These are phyloP conservation scores for Plotosus lineatus DNA, from an alignment of 2,113 vertebrate species.

Conservation along the genomic window DNA sequence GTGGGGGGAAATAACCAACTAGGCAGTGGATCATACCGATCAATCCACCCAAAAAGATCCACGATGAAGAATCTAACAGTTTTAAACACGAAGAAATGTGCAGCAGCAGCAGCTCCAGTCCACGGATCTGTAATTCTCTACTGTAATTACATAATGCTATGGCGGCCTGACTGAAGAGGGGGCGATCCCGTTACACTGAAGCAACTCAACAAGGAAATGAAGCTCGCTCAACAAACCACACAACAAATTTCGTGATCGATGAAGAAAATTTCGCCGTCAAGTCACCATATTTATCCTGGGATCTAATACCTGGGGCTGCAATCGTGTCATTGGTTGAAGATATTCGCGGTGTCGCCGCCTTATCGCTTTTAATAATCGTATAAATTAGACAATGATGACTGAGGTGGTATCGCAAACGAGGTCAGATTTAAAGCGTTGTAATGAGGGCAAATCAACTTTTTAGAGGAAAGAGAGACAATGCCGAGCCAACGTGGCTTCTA, in stretches of 20 bases:
- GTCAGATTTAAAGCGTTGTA: not conserved
- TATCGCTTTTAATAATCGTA: slow-evolving; percentile 5
- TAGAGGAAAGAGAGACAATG: not conserved
- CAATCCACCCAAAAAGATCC: rapidly evolving
- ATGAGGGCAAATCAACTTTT: not conserved
- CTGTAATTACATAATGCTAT: slow-evolving; percentile 50
- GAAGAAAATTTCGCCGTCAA: not conserved
- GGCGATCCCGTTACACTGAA: slow-evolving; percentile 30
- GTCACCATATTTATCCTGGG: not conserved
- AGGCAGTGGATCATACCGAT: not conserved
- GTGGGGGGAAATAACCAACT: not conserved
- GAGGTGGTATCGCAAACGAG: not conserved
- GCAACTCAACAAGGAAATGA: slow-evolving; percentile 24
- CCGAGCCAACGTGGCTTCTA: not conserved
- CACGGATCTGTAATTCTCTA: slow-evolving; percentile 40
- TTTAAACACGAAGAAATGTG: not conserved
- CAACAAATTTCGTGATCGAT: too few relatives aligned
- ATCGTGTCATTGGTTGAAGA: slow-evolving; percentile 15
- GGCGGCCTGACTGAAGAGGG: not conserved
- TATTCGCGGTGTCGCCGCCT: slow-evolving; percentile 30
- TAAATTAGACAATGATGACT: slow-evolving; percentile 1
- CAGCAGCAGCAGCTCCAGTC: slow-evolving; percentile 6
- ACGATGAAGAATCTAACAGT: not conserved
- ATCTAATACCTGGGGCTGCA: not conserved
- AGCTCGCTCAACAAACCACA: not conserved